Evolutionary conservation across 2,113 vertebrate genomes (phyloP).

Genomic region (Microcebus jonahi): DNA sequence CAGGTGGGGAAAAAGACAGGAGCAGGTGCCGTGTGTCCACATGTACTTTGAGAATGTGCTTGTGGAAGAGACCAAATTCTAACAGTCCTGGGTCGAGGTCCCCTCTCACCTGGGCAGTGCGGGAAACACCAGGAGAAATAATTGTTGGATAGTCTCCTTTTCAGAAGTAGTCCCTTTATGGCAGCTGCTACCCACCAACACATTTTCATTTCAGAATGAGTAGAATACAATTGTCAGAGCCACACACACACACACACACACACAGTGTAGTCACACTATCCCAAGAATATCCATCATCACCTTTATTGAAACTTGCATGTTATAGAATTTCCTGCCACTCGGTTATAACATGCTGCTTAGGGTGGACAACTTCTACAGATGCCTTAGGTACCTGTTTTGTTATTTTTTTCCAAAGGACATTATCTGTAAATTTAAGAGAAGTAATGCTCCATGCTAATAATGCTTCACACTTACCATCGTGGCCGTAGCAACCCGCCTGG

Average conservation of each 20-base stretch:
- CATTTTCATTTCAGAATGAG: not conserved
- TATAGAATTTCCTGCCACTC: no score
- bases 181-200: not conserved
- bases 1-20: not conserved
- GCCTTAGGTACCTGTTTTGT: fast-evolving
- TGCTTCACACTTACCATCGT: not conserved
- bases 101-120: fast-evolving
- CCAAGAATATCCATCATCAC: not conserved
- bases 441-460: not conserved
- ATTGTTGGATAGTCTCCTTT: no score
- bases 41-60: not conserved
- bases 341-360: fast-evolving
- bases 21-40: fast-evolving
- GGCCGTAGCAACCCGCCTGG: no score
- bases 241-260: no score
- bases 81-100: fast-evolving
- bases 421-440: not conserved
- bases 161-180: not conserved
- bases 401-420: not conserved
- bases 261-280: no score
- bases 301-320: fast-evolving
- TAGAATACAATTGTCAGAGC: no score
- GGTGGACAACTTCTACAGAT: not conserved
- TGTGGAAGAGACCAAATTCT: not conserved
- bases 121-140: not conserved